Percentiles rank a stretch among this genome's conserved stretches.
phyloP scores from a whole-genome alignment of 2,113 vertebrate species.

The Pterocles orientalis region DNA sequence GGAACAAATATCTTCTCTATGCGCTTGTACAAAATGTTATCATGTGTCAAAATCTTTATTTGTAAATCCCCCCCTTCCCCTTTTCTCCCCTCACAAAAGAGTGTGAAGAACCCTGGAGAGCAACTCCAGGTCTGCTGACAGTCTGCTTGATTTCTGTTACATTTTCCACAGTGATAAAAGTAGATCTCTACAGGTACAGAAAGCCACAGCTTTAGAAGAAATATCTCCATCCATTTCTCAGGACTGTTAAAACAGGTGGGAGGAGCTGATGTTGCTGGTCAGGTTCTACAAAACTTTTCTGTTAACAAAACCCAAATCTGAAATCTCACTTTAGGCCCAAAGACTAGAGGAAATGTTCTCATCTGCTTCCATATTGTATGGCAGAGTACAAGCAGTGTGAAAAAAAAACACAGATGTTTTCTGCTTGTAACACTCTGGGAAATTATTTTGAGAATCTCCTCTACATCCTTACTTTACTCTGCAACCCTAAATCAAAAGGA shows the following conservation, averaged over 20 bases:
- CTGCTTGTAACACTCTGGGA: neutral
- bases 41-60: neutral
- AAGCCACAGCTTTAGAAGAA: neutral
- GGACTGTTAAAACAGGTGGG: neutral
- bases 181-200: neutral
- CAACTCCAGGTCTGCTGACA: neutral
- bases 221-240: neutral
- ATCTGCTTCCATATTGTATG: neutral
- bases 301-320: neutral
- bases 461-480: neutral
- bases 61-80: neutral
- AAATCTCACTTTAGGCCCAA: neutral
- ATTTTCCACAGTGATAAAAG: neutral
- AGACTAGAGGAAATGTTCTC: neutral
- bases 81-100: neutral
- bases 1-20: neutral
- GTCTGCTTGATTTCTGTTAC: neutral
- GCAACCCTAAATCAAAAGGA: neutral
- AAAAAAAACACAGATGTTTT: neutral
- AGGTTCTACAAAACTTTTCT: neutral
- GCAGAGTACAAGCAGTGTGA: neutral
- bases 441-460: constrained; percentile 2
- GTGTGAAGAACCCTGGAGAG: neutral
- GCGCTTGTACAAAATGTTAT: neutral
- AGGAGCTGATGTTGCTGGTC: neutral